These are phyloP conservation scores for Pinna nobilis DNA, from an alignment of 1,140 invertebrate genomes.

Conservation along the genomic window DNA sequence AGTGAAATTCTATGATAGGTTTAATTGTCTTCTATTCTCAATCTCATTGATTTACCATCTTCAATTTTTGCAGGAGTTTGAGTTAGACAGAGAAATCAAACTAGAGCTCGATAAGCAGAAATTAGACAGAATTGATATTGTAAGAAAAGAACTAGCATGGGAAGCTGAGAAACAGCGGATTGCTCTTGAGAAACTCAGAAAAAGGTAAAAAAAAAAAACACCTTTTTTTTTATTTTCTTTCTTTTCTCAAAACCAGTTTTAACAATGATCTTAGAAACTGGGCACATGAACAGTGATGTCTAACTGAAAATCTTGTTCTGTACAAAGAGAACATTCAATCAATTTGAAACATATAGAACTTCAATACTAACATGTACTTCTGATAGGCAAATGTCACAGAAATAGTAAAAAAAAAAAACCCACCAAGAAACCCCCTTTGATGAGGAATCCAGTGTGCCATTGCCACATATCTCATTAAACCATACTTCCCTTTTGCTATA, in stretches of 20 bases:
- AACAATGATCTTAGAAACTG: not conserved
- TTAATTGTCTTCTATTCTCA: too few species aligned
- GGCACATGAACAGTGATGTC: too few species aligned
- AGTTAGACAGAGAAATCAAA: slow-evolving; percentile 73
- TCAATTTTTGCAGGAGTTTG: slow-evolving; percentile 70
- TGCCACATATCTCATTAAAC: too few species aligned
- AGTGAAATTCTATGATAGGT: too few species aligned
- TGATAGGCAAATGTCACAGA: too few species aligned
- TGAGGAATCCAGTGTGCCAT: too few species aligned
- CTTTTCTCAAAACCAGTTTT: not conserved
- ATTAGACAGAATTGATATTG: slow-evolving; percentile 66
- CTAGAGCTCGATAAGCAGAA: slow-evolving; percentile 67
- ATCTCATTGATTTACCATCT: not conserved
- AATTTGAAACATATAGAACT: too few species aligned
- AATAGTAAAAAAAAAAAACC: too few species aligned
- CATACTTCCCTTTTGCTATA: too few species aligned
- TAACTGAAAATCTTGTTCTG: not conserved
- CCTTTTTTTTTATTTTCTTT: not conserved
- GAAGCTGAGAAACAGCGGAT: slow-evolving; percentile 83
- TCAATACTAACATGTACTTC: too few species aligned
- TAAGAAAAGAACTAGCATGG: slow-evolving; percentile 77
- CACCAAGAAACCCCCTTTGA: too few species aligned
- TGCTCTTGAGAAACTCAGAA: slow-evolving; percentile 82
- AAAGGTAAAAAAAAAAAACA: slow-evolving; percentile 54
- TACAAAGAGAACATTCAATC: too few species aligned